Evolutionary conservation across 2,797 vertebrate genomes (phyloP).

Genomic region (Betta splendens): DNA sequence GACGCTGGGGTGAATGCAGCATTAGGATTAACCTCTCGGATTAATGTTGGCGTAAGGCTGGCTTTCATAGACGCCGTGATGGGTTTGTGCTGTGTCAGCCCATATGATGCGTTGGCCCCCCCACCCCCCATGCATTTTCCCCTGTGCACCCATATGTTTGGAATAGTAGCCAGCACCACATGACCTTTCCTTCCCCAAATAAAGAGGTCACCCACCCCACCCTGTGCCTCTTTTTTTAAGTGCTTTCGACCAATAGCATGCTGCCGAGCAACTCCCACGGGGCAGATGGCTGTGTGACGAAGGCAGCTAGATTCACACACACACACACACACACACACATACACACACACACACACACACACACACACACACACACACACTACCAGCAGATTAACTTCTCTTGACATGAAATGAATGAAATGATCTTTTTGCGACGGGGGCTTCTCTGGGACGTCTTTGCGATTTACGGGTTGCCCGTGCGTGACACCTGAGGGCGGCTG

Average conservation of each 20-base stretch:
- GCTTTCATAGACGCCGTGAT: constrained; percentile 13
- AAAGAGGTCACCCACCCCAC: constrained; percentile 64
- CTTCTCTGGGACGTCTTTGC: neutral
- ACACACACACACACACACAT: no score
- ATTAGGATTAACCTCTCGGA: neutral
- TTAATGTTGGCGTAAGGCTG: neutral
- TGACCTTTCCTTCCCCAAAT: constrained; percentile 72
- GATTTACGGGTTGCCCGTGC: constrained; percentile 10
- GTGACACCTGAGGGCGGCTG: constrained; percentile 18
- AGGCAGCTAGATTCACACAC: constrained; percentile 20
- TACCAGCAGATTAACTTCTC: constrained; percentile 13
- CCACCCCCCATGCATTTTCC: neutral
- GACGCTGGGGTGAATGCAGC: neutral
- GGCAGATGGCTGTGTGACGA: constrained; percentile 74
- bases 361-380: no score
- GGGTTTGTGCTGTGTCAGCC: constrained; percentile 75
- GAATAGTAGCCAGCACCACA: constrained; percentile 61
- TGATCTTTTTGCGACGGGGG: constrained; percentile 6
- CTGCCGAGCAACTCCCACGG: constrained; percentile 51
- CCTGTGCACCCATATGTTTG: constrained; percentile 48
- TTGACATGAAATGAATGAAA: constrained; percentile 1
- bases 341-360: no score
- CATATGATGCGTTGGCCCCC: constrained; percentile 40
- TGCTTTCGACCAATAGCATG: constrained; percentile 54
- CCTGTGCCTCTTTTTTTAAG: constrained; percentile 44